phyloP scores from a whole-genome alignment of 1,140 invertebrate genomes.

The Probaryconus sp. region DNA sequence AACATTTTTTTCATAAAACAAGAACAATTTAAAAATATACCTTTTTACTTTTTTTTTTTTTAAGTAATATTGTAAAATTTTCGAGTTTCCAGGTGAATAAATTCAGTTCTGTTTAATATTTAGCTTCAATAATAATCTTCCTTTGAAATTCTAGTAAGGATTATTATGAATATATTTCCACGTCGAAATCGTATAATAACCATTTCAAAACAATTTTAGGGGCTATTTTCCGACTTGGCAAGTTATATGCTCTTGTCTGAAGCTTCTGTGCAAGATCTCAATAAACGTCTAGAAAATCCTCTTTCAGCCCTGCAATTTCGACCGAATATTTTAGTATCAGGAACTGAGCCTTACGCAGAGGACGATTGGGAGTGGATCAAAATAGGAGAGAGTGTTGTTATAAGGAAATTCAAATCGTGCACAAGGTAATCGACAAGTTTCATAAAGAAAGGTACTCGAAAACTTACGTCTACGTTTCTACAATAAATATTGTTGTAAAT shows the following conservation, averaged over 20 bases:
- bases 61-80: too few species aligned
- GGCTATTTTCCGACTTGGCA: constrained; percentile 74
- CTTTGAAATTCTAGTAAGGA: too few species aligned
- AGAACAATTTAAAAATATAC: too few species aligned
- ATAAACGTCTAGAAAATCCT: constrained; percentile 66
- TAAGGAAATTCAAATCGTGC: constrained; percentile 74
- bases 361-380: constrained; percentile 78
- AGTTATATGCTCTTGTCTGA: constrained; percentile 76
- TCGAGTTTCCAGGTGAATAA: too few species aligned
- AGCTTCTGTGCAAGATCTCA: constrained; percentile 74
- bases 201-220: constrained; percentile 63
- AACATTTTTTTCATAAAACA: constrained; percentile 2
- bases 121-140: too few species aligned
- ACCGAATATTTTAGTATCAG: constrained; percentile 77
- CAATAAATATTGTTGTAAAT: too few species aligned
- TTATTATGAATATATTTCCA: too few species aligned
- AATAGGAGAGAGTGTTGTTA: constrained; percentile 70
- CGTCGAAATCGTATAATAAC: too few species aligned
- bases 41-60: too few species aligned
- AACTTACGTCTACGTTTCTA: too few species aligned
- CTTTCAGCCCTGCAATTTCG: constrained; percentile 73
- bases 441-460: background rate
- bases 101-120: too few species aligned
- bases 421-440: too few species aligned
- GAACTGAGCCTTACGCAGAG: constrained; percentile 75